Conservation (phyloP, 1,140 invertebrate genomes). For the Plutomurus gul region DNA sequence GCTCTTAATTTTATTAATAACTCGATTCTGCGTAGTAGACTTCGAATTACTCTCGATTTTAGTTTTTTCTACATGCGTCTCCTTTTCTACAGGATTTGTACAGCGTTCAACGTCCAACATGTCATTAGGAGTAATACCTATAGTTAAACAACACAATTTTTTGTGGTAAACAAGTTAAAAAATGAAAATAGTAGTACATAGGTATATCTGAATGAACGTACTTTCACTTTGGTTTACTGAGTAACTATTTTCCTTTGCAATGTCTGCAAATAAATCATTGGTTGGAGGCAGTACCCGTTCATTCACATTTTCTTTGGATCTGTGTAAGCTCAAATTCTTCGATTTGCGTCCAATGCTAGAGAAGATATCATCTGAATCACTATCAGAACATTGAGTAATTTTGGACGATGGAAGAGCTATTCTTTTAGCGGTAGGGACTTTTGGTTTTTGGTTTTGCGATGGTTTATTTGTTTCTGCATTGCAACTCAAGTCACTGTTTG, state of each 20-base stretch:
- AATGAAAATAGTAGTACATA: too few species aligned
- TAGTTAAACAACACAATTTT: too few species aligned
- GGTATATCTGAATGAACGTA: too few species aligned
- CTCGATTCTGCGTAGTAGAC: neutral
- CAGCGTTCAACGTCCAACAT: too few species aligned
- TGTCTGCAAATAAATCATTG: neutral
- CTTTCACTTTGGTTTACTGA: too few species aligned
- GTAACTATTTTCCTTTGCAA: neutral
- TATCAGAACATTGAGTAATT: conserved; percentile 10
- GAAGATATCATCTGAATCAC: neutral
- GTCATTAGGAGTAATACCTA: too few species aligned
- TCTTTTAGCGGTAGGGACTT: neutral
- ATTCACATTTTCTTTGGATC: neutral
- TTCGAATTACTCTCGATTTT: neutral
- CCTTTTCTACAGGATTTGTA: neutral
- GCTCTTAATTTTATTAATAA: neutral
- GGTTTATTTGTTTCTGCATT: neutral
- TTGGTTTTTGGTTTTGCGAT: neutral
- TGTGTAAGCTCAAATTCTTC: neutral
- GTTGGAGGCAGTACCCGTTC: too few species aligned
- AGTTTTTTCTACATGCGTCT: neutral
- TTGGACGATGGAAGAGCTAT: neutral
- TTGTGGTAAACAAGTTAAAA: too few species aligned
- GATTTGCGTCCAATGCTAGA: neutral
- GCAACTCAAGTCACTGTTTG: too few species aligned